A percentile compares a stretch with the other conserved stretches of the same genome.
Conservation (phyloP, 2,888 invertebrate species). For the Lamproptera curius region DNA sequence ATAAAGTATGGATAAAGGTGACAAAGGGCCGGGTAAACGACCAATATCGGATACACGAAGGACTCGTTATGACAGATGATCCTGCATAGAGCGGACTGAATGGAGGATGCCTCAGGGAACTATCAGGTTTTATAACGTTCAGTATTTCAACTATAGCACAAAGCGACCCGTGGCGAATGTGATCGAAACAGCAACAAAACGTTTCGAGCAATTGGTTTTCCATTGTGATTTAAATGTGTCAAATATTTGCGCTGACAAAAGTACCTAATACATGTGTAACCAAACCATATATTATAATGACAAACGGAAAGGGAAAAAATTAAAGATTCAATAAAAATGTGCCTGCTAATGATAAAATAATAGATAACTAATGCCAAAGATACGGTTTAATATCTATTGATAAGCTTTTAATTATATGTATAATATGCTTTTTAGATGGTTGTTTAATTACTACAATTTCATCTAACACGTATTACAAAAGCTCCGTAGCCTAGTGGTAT, state of each 20-base stretch:
- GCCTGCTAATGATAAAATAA: too few species aligned
- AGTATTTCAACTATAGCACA: conserved; percentile 54
- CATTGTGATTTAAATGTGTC: conserved; percentile 13
- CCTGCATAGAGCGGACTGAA: conserved; percentile 45
- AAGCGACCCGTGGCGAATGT: conserved; percentile 61
- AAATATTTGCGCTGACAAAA: conserved; percentile 21
- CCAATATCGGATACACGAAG: conserved; percentile 40
- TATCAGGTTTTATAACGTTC: conserved; percentile 51
- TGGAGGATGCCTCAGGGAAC: conserved; percentile 41
- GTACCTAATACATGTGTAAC: too few species aligned
- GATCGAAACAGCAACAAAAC: conserved; percentile 41
- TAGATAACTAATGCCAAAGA: too few species aligned
- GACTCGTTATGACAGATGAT: conserved; percentile 61
- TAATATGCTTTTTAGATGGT: too few species aligned
- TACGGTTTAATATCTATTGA: too few species aligned
- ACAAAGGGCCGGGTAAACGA: conserved; percentile 38
- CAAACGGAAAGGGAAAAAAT: too few species aligned
- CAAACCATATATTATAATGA: too few species aligned
- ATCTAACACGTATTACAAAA: too few species aligned
- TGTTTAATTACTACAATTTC: too few species aligned
- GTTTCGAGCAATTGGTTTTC: conserved; percentile 3
- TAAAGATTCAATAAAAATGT: too few species aligned
- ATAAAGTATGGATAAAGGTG: conserved; percentile 38
- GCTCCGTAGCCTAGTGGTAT: too few species aligned
- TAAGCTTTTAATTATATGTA: too few species aligned